phyloP scores from a whole-genome alignment of 2,797 vertebrate genomes.

The Tokudaia muenninki region DNA sequence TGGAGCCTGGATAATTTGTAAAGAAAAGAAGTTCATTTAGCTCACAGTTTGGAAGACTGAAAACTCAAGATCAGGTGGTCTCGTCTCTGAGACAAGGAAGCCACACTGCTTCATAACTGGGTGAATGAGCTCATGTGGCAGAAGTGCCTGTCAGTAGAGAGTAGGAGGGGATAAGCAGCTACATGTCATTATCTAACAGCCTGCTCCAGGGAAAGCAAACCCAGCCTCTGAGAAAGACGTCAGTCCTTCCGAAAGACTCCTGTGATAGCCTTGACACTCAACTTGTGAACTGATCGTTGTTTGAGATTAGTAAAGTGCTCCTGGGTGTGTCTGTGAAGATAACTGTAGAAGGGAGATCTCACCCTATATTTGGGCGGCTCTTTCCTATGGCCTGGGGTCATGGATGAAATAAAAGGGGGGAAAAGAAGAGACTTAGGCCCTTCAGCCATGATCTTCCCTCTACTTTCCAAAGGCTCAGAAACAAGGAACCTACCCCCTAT shows the following conservation, averaged over 20 bases:
- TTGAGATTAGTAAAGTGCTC: not conserved
- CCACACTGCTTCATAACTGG: not conserved
- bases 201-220: not conserved
- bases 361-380: not conserved
- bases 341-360: not conserved
- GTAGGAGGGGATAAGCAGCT: not conserved
- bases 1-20: not conserved
- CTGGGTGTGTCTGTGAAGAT: not conserved
- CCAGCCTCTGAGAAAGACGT: not conserved
- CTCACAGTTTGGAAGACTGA: not conserved
- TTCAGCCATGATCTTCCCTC: not conserved
- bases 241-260: not conserved
- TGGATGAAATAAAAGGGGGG: not conserved
- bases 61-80: not conserved
- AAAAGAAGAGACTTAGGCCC: not conserved
- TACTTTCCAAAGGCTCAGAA: not conserved
- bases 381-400: not conserved
- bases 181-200: not conserved
- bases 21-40: not conserved
- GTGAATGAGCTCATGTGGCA: not conserved
- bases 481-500: not conserved
- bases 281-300: not conserved
- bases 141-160: not conserved
- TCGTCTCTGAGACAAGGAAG: not conserved
- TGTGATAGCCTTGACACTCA: not conserved